Evolutionary conservation across 2,113 vertebrate genomes (phyloP).

Genomic region (Cepphus grylle): DNA sequence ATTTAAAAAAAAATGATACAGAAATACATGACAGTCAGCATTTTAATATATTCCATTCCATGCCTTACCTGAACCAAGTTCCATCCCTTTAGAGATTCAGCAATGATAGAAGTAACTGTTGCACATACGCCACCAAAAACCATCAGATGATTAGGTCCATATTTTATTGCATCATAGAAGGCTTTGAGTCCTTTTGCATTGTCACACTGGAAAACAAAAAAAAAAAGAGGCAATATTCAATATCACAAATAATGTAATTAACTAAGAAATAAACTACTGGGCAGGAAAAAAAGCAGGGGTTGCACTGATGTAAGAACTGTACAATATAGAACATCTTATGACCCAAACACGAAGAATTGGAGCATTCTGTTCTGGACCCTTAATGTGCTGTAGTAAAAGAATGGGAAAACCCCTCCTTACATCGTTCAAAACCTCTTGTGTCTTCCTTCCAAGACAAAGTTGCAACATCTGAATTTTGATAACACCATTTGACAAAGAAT

Average conservation of each 20-base stretch:
- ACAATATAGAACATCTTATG: not conserved
- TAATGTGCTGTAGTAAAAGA: not conserved
- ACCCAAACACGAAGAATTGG: not conserved
- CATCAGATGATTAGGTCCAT: slow-evolving; percentile 97
- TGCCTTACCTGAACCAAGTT: slow-evolving; percentile 95
- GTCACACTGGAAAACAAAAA: slow-evolving; percentile 82
- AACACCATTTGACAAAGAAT: not conserved
- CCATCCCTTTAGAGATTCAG: slow-evolving; percentile 96
- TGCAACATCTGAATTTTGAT: not conserved
- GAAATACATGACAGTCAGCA: not conserved
- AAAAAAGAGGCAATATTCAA: slow-evolving; percentile 9
- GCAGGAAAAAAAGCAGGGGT: not conserved
- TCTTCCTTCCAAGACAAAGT: not conserved
- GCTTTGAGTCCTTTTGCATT: slow-evolving; percentile 97
- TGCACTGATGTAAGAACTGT: not conserved
- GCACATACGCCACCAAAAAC: slow-evolving; percentile 98
- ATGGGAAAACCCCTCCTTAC: fast-evolving
- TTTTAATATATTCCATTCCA: not conserved
- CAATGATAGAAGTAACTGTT: slow-evolving; percentile 97
- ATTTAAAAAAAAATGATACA: not conserved
- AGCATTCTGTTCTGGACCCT: not conserved
- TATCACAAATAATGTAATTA: not conserved
- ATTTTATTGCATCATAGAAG: slow-evolving; percentile 99
- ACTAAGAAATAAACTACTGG: not conserved
- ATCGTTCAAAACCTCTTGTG: fast-evolving